Conservation (phyloP, 2,797 vertebrate species). For the Channallabes apus region DNA sequence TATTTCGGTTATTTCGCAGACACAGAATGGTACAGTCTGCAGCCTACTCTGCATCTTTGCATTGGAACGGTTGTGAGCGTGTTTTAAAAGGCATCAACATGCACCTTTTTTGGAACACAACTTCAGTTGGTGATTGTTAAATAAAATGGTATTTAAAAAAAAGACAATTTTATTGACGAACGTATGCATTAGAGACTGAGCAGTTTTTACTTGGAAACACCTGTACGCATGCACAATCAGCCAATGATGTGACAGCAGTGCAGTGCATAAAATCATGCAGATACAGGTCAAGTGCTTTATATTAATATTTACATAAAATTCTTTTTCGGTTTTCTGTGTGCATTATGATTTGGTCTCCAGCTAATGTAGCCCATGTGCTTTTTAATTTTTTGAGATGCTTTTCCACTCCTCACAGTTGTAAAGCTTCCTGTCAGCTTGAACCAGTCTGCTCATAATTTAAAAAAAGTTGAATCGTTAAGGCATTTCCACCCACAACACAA, state of each 20-base stretch:
- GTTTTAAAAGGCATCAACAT: background rate
- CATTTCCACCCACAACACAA: background rate
- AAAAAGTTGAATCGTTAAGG: background rate
- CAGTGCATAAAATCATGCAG: background rate
- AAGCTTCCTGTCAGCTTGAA: background rate
- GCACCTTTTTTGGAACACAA: background rate
- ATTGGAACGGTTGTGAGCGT: constrained; percentile 21
- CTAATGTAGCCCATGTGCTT: background rate
- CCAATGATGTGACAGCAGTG: background rate
- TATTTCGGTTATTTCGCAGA: background rate
- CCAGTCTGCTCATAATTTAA: background rate
- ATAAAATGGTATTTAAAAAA: background rate
- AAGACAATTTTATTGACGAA: background rate
- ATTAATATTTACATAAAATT: background rate
- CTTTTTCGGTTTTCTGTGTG: background rate
- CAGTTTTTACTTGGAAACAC: background rate
- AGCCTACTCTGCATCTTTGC: background rate
- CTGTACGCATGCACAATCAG: background rate
- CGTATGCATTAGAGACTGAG: background rate
- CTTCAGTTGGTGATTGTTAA: too few relatives aligned
- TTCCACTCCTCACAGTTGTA: background rate
- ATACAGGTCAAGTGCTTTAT: background rate
- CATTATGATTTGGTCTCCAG: background rate
- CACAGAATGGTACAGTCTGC: background rate
- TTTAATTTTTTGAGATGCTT: constrained; percentile 4